Evolutionary conservation across 1,140 invertebrate genomes (phyloP).

Genomic region (Venturia canescens): DNA sequence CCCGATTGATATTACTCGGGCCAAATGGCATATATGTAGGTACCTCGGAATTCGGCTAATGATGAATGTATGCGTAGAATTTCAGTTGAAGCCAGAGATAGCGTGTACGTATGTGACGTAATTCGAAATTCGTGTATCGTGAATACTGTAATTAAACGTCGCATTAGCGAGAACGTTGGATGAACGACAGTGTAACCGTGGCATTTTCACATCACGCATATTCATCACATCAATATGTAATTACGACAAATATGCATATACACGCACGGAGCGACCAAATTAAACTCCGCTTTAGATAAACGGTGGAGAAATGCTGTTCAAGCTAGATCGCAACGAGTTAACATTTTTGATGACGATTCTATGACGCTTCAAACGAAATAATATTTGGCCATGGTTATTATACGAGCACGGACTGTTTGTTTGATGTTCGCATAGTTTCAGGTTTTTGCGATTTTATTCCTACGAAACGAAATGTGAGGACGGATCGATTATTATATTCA

Average conservation of each 20-base stretch:
- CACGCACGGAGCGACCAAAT: not conserved
- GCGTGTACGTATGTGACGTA: not conserved
- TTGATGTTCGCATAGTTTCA: too few relatives aligned
- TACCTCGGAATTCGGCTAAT: not conserved
- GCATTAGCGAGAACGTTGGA: not conserved
- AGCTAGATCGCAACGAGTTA: not conserved
- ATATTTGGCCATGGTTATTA: too few relatives aligned
- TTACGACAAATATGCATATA: conserved; percentile 7
- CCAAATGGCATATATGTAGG: not conserved
- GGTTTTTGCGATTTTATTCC: too few relatives aligned
- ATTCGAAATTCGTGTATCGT: conserved; percentile 7
- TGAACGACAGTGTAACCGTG: conserved; percentile 8
- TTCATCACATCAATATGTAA: conserved; percentile 17
- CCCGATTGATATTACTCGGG: not conserved
- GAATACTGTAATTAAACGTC: conserved; percentile 17
- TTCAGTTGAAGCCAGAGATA: not conserved
- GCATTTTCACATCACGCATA: conserved; percentile 1
- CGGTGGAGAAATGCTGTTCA: not conserved
- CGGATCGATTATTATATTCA: too few relatives aligned
- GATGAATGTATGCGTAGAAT: not conserved
- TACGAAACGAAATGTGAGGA: too few relatives aligned
- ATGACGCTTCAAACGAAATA: too few relatives aligned
- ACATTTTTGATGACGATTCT: too few relatives aligned
- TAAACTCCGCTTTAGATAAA: conserved; percentile 2
- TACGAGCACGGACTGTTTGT: too few relatives aligned